Evolutionary conservation across 2,113 vertebrate species (phyloP).

Genomic region (Hypocryptadius cinnamomeus): DNA sequence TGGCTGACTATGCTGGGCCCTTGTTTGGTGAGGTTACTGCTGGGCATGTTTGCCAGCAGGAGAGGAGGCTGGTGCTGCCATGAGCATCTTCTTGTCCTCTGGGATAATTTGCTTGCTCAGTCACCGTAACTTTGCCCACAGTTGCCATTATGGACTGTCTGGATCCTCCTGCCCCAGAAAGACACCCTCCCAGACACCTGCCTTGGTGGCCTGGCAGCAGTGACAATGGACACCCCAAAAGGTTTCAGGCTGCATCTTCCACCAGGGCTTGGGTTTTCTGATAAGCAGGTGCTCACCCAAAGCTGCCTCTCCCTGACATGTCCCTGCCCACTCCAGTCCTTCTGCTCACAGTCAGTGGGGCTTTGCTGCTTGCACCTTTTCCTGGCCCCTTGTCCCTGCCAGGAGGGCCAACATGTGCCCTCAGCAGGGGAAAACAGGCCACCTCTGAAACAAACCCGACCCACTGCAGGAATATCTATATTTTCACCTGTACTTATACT

Average conservation of each 20-base stretch:
- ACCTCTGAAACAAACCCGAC: not conserved
- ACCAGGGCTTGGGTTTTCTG: not conserved
- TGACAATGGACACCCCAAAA: not conserved
- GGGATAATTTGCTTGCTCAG: not conserved
- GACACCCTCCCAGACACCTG: not conserved
- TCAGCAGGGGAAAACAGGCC: not conserved
- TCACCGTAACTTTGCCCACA: not conserved
- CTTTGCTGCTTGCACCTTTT: not conserved
- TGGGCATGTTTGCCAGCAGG: not conserved
- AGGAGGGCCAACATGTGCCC: rapidly evolving
- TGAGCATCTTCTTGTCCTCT: not conserved
- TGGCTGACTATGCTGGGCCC: not conserved
- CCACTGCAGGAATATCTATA: not conserved
- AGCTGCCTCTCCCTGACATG: not conserved
- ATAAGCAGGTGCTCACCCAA: not conserved
- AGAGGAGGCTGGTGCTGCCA: not conserved
- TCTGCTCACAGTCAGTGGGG: not conserved
- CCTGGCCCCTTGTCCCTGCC: not conserved
- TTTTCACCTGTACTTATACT: not conserved
- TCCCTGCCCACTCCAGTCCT: not conserved
- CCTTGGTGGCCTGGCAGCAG: not conserved
- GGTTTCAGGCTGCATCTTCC: not conserved
- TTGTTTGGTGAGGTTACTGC: not conserved
- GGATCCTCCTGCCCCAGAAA: not conserved
- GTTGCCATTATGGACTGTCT: not conserved